A percentile compares a stretch with the other conserved stretches of the same genome.
These are phyloP conservation scores for Rhinogobio ventralis DNA, from an alignment of 2,797 vertebrate species.

Conservation along the genomic window DNA sequence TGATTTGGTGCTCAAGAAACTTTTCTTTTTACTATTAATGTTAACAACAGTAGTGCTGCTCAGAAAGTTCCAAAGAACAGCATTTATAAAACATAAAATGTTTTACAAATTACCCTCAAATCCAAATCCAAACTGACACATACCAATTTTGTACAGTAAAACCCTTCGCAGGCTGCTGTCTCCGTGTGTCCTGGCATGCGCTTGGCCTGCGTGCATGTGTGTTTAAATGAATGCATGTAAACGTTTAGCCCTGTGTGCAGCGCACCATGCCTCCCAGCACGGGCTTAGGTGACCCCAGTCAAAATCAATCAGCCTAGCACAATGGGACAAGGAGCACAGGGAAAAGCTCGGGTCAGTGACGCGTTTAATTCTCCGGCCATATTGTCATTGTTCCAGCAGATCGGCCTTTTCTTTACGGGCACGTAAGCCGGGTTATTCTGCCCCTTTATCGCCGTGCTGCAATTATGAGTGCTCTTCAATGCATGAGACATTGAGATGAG, in stretches of 20 bases:
- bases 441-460: slow-evolving; percentile 64
- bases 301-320: slow-evolving; percentile 78
- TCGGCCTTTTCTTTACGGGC: slow-evolving; percentile 59
- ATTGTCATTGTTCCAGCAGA: slow-evolving; percentile 70
- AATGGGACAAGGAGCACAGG: slow-evolving; percentile 73
- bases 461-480: slow-evolving; percentile 76
- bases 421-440: slow-evolving; percentile 70
- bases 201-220: slow-evolving; percentile 26
- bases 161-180: background rate
- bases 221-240: slow-evolving; percentile 80
- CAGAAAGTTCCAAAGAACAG: too few relatives aligned
- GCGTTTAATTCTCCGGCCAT: slow-evolving; percentile 73
- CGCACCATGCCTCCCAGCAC: slow-evolving; percentile 69
- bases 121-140: slow-evolving; percentile 12
- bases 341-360: slow-evolving; percentile 66
- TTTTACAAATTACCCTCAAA: background rate
- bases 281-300: slow-evolving; percentile 77
- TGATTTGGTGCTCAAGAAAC: background rate
- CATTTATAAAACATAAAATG: too few relatives aligned
- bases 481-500: slow-evolving; percentile 82
- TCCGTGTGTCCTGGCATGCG: background rate
- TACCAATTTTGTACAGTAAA: background rate
- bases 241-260: slow-evolving; percentile 76
- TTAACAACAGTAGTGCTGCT: background rate
- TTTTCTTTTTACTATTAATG: background rate